phyloP scores from a whole-genome alignment of 2,113 vertebrate genomes.

The Nestor notabilis region DNA sequence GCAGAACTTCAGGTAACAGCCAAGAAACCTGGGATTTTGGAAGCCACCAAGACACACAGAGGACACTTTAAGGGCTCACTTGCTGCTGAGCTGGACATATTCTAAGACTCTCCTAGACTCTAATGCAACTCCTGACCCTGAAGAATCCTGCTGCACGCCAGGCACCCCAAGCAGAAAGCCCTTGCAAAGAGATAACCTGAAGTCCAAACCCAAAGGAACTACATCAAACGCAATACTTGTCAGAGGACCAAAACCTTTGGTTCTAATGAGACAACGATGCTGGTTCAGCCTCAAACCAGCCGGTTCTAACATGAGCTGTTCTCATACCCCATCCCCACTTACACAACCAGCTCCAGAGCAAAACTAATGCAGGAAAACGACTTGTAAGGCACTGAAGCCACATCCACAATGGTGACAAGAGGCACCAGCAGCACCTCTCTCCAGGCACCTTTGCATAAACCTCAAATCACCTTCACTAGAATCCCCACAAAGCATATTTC shows the following conservation, averaged over 20 bases:
- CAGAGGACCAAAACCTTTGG: background rate
- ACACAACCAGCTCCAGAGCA: background rate
- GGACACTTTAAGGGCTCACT: background rate
- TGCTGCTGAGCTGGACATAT: background rate
- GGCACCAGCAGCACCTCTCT: background rate
- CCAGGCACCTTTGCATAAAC: accelerated
- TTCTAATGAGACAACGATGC: background rate
- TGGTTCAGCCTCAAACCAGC: background rate
- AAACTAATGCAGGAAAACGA: accelerated
- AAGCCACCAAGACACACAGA: background rate
- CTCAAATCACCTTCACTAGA: background rate
- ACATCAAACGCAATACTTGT: background rate
- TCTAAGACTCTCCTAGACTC: background rate
- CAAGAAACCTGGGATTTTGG: background rate
- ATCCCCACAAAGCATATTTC: background rate
- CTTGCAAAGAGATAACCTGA: background rate
- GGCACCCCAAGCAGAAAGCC: background rate
- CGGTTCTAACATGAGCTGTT: accelerated
- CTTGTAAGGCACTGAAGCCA: background rate
- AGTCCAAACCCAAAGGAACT: background rate
- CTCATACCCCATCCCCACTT: accelerated
- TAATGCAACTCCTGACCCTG: background rate
- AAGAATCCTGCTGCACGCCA: background rate
- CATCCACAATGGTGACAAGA: accelerated
- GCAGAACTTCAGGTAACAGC: background rate